phyloP scores from a whole-genome alignment of 2,888 invertebrate genomes.

The Pollenia amentaria region DNA sequence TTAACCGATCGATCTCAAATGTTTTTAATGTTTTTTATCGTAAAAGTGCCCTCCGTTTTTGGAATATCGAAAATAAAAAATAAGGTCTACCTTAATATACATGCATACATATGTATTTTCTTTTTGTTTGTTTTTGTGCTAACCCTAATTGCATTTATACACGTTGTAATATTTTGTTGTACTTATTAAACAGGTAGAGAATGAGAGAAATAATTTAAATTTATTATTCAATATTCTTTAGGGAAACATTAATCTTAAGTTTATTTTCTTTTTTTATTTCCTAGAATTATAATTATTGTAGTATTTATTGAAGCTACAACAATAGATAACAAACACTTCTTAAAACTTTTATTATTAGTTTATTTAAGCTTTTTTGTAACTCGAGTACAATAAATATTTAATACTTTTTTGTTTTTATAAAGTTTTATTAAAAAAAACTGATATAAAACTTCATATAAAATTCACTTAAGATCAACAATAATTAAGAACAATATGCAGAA shows the following conservation, averaged over 20 bases:
- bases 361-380: slow-evolving; percentile 27
- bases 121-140: slow-evolving; percentile 5
- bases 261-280: slow-evolving; percentile 50
- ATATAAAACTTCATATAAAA: slow-evolving; percentile 17
- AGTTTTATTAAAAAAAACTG: slow-evolving; percentile 2
- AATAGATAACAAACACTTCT: slow-evolving; percentile 11
- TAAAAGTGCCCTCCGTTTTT: too few relatives aligned
- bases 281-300: slow-evolving; percentile 42
- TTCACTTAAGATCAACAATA: slow-evolving; percentile 13
- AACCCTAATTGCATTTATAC: slow-evolving; percentile 36
- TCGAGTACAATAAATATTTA: slow-evolving; percentile 11
- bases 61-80: too few relatives aligned
- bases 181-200: slow-evolving; percentile 17
- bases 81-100: too few relatives aligned
- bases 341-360: slow-evolving; percentile 23
- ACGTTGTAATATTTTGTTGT: slow-evolving; percentile 3
- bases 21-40: too few relatives aligned
- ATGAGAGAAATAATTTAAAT: slow-evolving; percentile 31
- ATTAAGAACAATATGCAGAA: slow-evolving; percentile 6
- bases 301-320: background rate
- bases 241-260: slow-evolving; percentile 61
- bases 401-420: slow-evolving; percentile 22
- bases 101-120: background rate
- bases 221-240: slow-evolving; percentile 63
- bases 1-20: too few relatives aligned